Conservation (phyloP, 2,797 vertebrate species). For the Eremophila alpestris region DNA sequence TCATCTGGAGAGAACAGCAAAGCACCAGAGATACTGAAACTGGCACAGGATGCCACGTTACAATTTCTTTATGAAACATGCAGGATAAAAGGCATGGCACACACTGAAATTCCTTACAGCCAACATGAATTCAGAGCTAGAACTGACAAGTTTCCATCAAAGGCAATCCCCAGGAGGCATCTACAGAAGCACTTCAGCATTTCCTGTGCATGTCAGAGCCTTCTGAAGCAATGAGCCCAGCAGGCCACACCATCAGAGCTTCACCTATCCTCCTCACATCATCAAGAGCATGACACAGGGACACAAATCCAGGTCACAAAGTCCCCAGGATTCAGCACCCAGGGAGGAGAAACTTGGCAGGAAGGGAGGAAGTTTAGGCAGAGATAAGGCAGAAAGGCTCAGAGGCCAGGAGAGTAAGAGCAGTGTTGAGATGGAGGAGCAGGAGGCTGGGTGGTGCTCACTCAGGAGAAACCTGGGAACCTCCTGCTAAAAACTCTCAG, state of each 20-base stretch:
- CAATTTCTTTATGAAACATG: background rate
- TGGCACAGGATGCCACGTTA: background rate
- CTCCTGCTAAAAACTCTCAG: background rate
- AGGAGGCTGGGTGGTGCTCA: accelerated
- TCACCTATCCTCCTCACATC: background rate
- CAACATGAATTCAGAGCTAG: background rate
- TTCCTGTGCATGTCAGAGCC: background rate
- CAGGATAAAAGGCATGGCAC: background rate
- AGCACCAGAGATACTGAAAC: background rate
- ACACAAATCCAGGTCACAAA: background rate
- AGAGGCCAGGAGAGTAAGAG: background rate
- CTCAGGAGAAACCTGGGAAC: background rate
- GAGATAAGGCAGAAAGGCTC: background rate
- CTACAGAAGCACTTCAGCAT: background rate
- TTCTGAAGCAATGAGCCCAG: background rate
- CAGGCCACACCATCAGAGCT: background rate
- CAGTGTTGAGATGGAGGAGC: background rate
- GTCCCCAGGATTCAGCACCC: background rate
- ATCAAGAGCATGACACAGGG: background rate
- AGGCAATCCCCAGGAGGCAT: background rate
- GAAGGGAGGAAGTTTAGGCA: background rate
- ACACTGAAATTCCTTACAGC: background rate
- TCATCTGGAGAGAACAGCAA: background rate
- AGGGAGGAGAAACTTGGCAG: background rate
- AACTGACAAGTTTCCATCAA: background rate